Evolutionary conservation across 2,797 vertebrate species (phyloP).

Genomic region (Macroramphosus scolopax): DNA sequence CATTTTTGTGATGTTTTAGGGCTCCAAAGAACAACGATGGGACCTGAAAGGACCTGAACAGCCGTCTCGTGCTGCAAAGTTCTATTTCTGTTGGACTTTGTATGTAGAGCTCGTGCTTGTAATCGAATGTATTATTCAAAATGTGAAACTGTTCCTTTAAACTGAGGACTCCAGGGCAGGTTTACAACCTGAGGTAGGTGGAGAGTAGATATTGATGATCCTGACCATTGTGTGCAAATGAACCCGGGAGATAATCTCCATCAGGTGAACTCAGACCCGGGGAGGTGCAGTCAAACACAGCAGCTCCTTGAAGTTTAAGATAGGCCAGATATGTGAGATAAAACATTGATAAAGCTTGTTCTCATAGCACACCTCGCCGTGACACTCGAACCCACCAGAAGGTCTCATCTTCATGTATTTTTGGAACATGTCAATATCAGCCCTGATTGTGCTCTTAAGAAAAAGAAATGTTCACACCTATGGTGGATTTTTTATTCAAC

Average conservation of each 20-base stretch:
- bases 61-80: too few relatives aligned
- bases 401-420: slow-evolving; percentile 13
- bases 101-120: too few relatives aligned
- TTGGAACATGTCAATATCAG: slow-evolving; percentile 7
- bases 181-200: slow-evolving; percentile 24
- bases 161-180: slow-evolving; percentile 13
- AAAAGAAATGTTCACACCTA: slow-evolving; percentile 41
- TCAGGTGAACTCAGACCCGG: slow-evolving; percentile 62
- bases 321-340: slow-evolving; percentile 58
- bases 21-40: too few relatives aligned
- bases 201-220: slow-evolving; percentile 59
- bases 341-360: slow-evolving; percentile 43
- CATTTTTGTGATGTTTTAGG: too few relatives aligned
- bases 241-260: slow-evolving; percentile 69
- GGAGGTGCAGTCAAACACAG: slow-evolving; percentile 56
- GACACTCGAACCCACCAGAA: neutral
- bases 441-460: slow-evolving; percentile 16
- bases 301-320: slow-evolving; percentile 62
- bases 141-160: slow-evolving; percentile 2
- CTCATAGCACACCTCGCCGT: slow-evolving; percentile 18
- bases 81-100: too few relatives aligned
- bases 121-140: too few relatives aligned
- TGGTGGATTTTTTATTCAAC: slow-evolving; percentile 9
- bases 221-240: slow-evolving; percentile 76
- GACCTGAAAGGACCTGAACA: too few relatives aligned